Percentiles rank a stretch among this genome's conserved stretches.
Evolutionary conservation across 2,888 invertebrate species (phyloP).

Genomic region (Protonemura montana): DNA sequence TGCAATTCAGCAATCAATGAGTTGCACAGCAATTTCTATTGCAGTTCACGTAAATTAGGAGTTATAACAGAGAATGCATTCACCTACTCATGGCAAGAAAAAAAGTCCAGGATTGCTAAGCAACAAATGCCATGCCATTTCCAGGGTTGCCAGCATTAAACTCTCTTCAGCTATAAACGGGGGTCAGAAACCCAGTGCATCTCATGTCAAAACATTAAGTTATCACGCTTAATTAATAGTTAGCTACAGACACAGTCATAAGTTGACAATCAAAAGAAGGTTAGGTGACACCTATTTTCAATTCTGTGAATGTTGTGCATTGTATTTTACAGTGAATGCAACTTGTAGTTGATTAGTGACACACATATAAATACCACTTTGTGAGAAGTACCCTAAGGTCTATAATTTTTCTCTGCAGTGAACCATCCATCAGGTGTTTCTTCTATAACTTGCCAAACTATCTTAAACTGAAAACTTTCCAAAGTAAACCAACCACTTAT

Average conservation of each 20-base stretch:
- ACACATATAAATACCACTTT: too few relatives aligned
- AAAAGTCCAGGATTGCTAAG: neutral
- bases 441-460: too few relatives aligned
- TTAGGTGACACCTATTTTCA: neutral
- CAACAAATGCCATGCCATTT: neutral
- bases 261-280: neutral
- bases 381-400: too few relatives aligned
- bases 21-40: too few relatives aligned
- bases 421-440: too few relatives aligned
- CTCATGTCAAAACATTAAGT: neutral
- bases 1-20: too few relatives aligned
- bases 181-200: neutral
- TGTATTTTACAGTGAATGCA: neutral
- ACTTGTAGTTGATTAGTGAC: too few relatives aligned
- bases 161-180: neutral
- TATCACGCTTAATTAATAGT: neutral
- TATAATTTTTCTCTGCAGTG: too few relatives aligned
- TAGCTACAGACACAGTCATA: neutral
- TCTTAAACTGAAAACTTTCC: too few relatives aligned
- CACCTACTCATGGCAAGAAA: neutral
- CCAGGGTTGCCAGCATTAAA: neutral
- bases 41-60: too few relatives aligned
- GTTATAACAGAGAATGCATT: neutral
- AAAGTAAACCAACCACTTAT: too few relatives aligned
- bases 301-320: neutral